phyloP scores from a whole-genome alignment of 2,797 vertebrate genomes.

The Coranthus polyacanthus region DNA sequence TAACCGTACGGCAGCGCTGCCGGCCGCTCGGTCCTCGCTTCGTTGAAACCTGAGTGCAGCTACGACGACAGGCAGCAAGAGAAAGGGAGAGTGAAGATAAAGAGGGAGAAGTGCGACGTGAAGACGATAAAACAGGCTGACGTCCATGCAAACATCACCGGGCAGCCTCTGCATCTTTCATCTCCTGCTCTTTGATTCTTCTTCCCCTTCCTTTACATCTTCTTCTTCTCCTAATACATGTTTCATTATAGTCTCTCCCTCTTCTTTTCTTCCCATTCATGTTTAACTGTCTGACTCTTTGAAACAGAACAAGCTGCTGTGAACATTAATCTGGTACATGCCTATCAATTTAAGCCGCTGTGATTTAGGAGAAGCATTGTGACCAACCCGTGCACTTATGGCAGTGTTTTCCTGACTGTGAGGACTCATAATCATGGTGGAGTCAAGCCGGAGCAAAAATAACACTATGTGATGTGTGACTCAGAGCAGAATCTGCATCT shows the following conservation, averaged over 20 bases:
- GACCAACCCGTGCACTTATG: constrained; percentile 5
- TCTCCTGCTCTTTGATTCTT: constrained; percentile 10
- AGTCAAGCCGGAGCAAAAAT: constrained; percentile 40
- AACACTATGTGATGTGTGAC: constrained; percentile 60
- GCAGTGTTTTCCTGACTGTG: constrained; percentile 22
- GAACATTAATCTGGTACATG: neutral
- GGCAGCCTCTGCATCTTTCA: constrained; percentile 32
- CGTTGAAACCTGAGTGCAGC: constrained; percentile 62
- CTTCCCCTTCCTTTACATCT: no score
- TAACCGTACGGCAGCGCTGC: no score
- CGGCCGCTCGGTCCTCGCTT: constrained; percentile 34
- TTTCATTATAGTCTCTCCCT: neutral
- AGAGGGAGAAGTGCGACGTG: constrained; percentile 28
- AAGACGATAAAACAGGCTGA: constrained; percentile 60
- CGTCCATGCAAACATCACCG: constrained; percentile 45
- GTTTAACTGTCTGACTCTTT: neutral
- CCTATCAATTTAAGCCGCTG: neutral
- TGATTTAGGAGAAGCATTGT: neutral
- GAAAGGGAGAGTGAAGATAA: constrained; percentile 37
- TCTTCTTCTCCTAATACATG: no score
- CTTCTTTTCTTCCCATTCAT: neutral
- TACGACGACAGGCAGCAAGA: constrained; percentile 21
- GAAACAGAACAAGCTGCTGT: neutral
- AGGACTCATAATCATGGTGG: constrained; percentile 32
- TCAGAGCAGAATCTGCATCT: constrained; percentile 59